Percentiles rank a stretch among this genome's conserved stretches.
phyloP scores from a whole-genome alignment of 1,140 invertebrate genomes.

The Calliopsis andreniformis region DNA sequence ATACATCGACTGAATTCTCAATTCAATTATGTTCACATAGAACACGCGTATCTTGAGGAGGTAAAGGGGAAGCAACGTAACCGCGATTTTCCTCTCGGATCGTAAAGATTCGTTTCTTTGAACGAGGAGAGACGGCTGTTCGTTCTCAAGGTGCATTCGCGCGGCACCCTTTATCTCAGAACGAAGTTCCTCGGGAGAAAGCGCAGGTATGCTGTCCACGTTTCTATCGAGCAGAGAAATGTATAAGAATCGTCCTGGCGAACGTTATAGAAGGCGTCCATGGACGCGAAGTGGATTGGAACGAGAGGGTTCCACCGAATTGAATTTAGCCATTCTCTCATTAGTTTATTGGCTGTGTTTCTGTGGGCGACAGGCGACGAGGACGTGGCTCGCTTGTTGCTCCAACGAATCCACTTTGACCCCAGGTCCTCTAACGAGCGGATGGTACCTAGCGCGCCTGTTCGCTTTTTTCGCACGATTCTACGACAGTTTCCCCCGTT shows the following conservation, averaged over 20 bases:
- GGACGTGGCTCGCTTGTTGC: constrained; percentile 51
- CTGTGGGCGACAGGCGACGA: constrained; percentile 2
- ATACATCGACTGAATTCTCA: too few species aligned
- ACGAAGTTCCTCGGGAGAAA: neutral
- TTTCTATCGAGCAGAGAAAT: constrained; percentile 50
- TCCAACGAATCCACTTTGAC: constrained; percentile 26
- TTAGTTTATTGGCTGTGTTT: constrained; percentile 61
- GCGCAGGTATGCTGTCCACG: constrained; percentile 57
- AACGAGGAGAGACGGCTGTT: too few species aligned
- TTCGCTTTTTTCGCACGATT: constrained; percentile 36
- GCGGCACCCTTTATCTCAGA: constrained; percentile 34
- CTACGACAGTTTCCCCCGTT: neutral
- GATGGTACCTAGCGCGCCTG: neutral
- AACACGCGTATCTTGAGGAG: too few species aligned
- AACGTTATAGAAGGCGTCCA: constrained; percentile 43
- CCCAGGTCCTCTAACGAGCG: constrained; percentile 47
- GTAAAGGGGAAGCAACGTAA: too few species aligned
- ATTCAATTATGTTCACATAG: too few species aligned
- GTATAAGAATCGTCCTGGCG: constrained; percentile 47
- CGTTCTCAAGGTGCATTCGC: neutral
- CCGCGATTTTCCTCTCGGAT: too few species aligned
- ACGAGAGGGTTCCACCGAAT: constrained; percentile 53
- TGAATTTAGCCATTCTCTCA: constrained; percentile 68
- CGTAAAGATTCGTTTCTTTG: too few species aligned
- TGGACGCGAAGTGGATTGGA: constrained; percentile 43